Percentiles rank a stretch among this genome's conserved stretches.
Evolutionary conservation across 2,888 invertebrate species (phyloP).

Genomic region (Agrilus biguttatus): DNA sequence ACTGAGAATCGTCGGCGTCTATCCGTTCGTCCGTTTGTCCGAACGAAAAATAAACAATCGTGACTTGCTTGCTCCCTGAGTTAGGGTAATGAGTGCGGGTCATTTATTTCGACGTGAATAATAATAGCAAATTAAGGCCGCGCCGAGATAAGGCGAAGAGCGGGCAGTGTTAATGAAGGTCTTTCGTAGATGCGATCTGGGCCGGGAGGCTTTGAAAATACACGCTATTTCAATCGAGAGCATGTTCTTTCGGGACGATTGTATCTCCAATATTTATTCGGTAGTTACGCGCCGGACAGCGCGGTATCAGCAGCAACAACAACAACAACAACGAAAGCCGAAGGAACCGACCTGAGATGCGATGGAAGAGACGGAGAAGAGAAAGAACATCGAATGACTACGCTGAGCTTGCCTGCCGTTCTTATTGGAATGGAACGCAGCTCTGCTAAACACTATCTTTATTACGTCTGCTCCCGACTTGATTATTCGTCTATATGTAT

Average conservation of each 20-base stretch:
- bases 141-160: conserved; percentile 16
- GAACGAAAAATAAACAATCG: conserved; percentile 12
- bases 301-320: conserved; percentile 23
- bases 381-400: too few relatives aligned
- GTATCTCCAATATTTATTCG: conserved; percentile 32
- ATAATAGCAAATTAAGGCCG: conserved; percentile 22
- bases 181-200: conserved; percentile 17
- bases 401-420: too few relatives aligned
- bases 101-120: conserved; percentile 21
- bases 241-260: conserved; percentile 29
- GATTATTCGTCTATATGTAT: too few relatives aligned
- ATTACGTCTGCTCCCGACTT: too few relatives aligned
- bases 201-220: conserved; percentile 19
- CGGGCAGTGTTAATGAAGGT: conserved; percentile 19
- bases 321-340: too few relatives aligned
- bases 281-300: conserved; percentile 26
- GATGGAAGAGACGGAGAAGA: too few relatives aligned
- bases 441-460: too few relatives aligned
- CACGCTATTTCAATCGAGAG: conserved; percentile 28
- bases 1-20: too few relatives aligned
- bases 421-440: too few relatives aligned
- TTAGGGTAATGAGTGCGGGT: conserved; percentile 15
- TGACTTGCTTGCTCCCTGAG: conserved; percentile 14
- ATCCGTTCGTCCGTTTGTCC: too few relatives aligned
- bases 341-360: too few relatives aligned